Evolutionary conservation across 1,140 invertebrate species (phyloP).

Genomic region (Panagrolaimus sp.): DNA sequence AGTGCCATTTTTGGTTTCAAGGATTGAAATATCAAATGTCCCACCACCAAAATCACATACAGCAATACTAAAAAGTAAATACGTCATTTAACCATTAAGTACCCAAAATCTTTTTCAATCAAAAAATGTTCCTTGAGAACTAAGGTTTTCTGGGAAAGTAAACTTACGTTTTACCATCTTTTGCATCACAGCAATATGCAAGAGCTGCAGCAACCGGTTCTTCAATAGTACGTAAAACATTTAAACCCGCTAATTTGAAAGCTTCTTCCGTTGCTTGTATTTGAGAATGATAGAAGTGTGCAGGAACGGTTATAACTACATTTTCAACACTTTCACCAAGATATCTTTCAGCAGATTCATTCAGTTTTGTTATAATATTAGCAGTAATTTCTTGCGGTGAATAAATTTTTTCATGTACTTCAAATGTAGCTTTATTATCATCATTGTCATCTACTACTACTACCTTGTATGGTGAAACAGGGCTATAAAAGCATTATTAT

Average conservation of each 20-base stretch:
- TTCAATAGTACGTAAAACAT: constrained; percentile 90
- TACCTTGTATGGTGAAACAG: constrained; percentile 91
- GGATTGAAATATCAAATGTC: constrained; percentile 90
- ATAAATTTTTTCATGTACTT: constrained; percentile 86
- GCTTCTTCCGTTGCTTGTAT: constrained; percentile 91
- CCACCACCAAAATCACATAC: constrained; percentile 95
- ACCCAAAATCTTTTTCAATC: too few species aligned
- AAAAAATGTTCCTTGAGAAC: too few species aligned
- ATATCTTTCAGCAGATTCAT: constrained; percentile 86
- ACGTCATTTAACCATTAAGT: constrained; percentile 14
- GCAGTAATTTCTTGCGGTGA: constrained; percentile 91
- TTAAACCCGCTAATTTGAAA: constrained; percentile 88
- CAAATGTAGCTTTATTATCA: constrained; percentile 98
- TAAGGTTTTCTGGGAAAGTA: too few species aligned
- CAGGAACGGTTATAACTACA: constrained; percentile 87
- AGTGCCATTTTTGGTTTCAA: constrained; percentile 93
- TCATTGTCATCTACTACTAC: constrained; percentile 95
- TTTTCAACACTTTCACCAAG: constrained; percentile 76
- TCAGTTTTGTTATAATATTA: constrained; percentile 92
- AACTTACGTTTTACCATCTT: constrained; percentile 87
- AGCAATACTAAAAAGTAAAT: constrained; percentile 71
- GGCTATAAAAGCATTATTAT: constrained; percentile 63
- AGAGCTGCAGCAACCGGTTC: constrained; percentile 93
- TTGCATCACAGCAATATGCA: constrained; percentile 97
- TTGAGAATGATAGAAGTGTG: constrained; percentile 93